A percentile compares a stretch with the other conserved stretches of the same genome.
Conservation (phyloP, 2,888 invertebrate genomes). For the Pollenia labialis region DNA sequence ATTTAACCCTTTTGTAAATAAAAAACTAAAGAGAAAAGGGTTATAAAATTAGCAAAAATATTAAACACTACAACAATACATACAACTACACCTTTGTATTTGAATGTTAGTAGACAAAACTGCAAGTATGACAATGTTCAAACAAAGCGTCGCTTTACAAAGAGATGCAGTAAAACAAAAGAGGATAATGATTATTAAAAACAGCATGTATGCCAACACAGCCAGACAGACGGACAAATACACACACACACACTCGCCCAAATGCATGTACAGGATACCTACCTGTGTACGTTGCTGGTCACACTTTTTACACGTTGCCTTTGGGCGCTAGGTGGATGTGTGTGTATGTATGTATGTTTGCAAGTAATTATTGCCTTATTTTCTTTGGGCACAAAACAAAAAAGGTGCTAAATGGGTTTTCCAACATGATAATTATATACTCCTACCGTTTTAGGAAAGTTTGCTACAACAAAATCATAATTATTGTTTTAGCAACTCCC, state of each 20-base stretch:
- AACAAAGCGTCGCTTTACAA: not conserved
- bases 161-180: constrained; percentile 23
- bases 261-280: not conserved
- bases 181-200: constrained; percentile 36
- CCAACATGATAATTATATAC: constrained; percentile 76
- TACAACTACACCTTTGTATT: not conserved
- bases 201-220: constrained; percentile 6
- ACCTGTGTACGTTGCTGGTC: not conserved
- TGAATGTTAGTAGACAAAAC: not conserved
- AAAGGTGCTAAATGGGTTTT: constrained; percentile 80
- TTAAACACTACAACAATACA: not conserved
- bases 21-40: constrained; percentile 26
- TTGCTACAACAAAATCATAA: constrained; percentile 3
- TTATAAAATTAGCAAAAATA: constrained; percentile 37
- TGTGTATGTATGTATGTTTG: not conserved
- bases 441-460: constrained; percentile 35
- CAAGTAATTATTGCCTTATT: constrained; percentile 51
- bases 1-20: constrained; percentile 53
- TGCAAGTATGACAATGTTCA: constrained; percentile 46
- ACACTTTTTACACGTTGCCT: constrained; percentile 44
- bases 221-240: not conserved
- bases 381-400: constrained; percentile 69
- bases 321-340: not conserved
- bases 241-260: not conserved
- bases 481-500: not conserved